Evolutionary conservation across 2,797 vertebrate genomes (phyloP).

Genomic region (Parauchenoglanis punctatus): DNA sequence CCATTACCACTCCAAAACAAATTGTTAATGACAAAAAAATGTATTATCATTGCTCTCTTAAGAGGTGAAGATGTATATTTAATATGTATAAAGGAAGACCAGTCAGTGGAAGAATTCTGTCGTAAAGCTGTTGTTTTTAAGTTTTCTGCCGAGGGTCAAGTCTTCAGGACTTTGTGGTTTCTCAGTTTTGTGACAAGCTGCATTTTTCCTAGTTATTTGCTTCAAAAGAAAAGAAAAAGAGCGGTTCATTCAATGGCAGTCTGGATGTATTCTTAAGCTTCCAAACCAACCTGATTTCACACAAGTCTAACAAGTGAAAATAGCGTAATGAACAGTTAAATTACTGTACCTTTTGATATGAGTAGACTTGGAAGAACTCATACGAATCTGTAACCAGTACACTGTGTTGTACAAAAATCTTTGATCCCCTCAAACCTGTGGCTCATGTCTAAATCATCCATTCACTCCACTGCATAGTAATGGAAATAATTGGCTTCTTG

Average conservation of each 20-base stretch:
- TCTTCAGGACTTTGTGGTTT: not conserved
- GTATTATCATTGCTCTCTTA: not conserved
- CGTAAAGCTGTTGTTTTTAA: not conserved
- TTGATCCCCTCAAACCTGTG: not conserved
- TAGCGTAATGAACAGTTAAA: not conserved
- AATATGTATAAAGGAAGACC: not conserved
- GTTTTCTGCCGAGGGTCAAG: not conserved
- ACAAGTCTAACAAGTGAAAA: not conserved
- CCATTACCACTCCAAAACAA: not conserved
- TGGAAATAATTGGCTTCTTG: constrained; percentile 41
- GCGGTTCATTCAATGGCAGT: not conserved
- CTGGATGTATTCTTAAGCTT: not conserved
- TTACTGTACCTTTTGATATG: not conserved
- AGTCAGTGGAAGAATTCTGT: not conserved
- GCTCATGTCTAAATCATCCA: constrained; percentile 37
- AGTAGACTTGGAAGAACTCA: not conserved
- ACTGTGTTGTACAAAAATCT: no score
- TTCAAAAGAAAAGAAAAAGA: not conserved
- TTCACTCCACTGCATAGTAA: constrained; percentile 20
- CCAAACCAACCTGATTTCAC: not conserved
- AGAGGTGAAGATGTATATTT: not conserved
- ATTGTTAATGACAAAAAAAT: not conserved
- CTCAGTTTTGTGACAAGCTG: not conserved
- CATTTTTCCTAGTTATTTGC: not conserved
- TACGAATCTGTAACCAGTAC: not conserved